Evolutionary conservation across 2,888 invertebrate species (phyloP), one percentile per base, ranked within the genome.

Genomic region (Panzeria rudis): DNA sequence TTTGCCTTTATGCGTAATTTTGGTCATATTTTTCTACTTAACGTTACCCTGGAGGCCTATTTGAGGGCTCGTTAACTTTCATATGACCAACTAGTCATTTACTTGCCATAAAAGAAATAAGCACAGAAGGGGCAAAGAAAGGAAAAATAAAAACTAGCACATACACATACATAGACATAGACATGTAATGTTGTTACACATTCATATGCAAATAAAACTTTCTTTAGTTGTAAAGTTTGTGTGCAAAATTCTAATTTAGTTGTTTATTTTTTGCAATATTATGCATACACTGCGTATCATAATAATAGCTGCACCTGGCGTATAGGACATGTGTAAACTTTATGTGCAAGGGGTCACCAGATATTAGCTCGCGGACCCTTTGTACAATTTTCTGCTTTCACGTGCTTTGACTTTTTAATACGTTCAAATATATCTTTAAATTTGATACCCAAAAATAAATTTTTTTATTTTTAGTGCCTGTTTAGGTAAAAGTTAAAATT

Each of bases 21-120:
- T 83, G 81, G 84, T 86, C 86, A 87, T 87, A 86, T 87, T 86
- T 85, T 87, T 86, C 69, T 86, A 83, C 86, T 86, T 88, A 88
- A 88, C 85, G 88, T 86, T 82, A 50, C 88, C 86, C 88, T 75
- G 29, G 88, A 87, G 88, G 79, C 86, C 88, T 87, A 88, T 88
- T 87, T 86, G 86, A 87, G 86, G 87, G 86, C 86, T 87, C 87
- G 88, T 88, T 88, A 88, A 87, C 87, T 86, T 87, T 81, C 84
- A 80, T 80, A 86, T 86, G 87, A 80, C 86, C 84, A 86, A 73
- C 78, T 68, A 72, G 84, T 84, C 84, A 80, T 79, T 85, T 86
- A 85, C 77, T 87, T 83, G 76, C 78, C 80, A 75, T 77, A 64
- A 62, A 82, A 71, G 52, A 71, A 61, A 75, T 52, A 72, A 83